phyloP scores from a whole-genome alignment of 2,888 invertebrate genomes.

The Falcaria lacertinaria region DNA sequence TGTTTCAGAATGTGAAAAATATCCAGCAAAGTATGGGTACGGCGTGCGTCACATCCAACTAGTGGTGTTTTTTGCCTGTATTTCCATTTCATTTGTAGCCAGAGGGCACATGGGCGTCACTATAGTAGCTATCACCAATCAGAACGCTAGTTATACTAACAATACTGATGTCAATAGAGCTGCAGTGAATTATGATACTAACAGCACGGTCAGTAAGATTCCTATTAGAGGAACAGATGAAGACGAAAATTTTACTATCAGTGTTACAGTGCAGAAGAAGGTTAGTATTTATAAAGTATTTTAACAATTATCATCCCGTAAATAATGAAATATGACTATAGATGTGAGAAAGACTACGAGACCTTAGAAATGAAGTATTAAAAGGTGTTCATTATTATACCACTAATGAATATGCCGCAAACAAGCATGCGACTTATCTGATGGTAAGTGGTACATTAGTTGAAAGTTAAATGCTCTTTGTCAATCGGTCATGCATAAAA shows the following conservation, averaged over 20 bases:
- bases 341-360: too few relatives aligned
- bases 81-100: slow-evolving; percentile 29
- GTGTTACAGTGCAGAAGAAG: background rate
- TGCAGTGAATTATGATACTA: background rate
- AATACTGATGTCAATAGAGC: background rate
- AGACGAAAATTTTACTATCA: background rate
- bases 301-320: too few relatives aligned
- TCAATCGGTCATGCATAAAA: too few relatives aligned
- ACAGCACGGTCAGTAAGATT: background rate
- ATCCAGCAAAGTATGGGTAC: slow-evolving; percentile 30
- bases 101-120: slow-evolving; percentile 51
- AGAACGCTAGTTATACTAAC: slow-evolving; percentile 1
- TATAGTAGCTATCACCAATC: slow-evolving; percentile 48
- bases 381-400: too few relatives aligned
- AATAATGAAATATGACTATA: too few relatives aligned
- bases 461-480: too few relatives aligned
- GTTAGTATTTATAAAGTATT: background rate
- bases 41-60: slow-evolving; percentile 48
- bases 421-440: too few relatives aligned
- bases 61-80: slow-evolving; percentile 29
- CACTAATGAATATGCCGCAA: too few relatives aligned
- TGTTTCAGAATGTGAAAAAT: slow-evolving; percentile 21
- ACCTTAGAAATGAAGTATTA: too few relatives aligned
- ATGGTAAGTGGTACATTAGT: too few relatives aligned
- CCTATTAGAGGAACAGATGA: background rate